Evolutionary conservation across 37 sponge, comb jelly and placozoan species (phyloP).

Genomic region (Crambe crambe): DNA sequence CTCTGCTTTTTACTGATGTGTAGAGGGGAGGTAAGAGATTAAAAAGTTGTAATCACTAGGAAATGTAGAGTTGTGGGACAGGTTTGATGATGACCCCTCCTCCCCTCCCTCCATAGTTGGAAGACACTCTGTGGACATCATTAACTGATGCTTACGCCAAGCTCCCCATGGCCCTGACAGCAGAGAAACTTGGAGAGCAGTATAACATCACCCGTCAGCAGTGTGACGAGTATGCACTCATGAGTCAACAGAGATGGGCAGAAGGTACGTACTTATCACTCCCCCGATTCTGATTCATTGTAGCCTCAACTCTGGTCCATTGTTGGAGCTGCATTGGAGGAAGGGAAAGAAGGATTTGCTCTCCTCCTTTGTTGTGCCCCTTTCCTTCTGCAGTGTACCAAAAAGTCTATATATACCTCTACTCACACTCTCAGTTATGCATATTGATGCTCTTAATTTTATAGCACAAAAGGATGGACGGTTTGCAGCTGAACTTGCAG

Average conservation of each 20-base stretch:
- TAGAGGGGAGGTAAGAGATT: no score
- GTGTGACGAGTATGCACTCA: constrained; percentile 90
- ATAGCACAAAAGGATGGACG: constrained; percentile 69
- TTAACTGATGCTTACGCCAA: constrained; percentile 83
- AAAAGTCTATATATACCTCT: no score
- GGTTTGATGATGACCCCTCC: no score
- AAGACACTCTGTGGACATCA: constrained; percentile 90
- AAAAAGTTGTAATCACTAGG: no score
- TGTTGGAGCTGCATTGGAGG: not conserved
- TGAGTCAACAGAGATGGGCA: constrained; percentile 86
- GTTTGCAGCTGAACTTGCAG: constrained; percentile 81
- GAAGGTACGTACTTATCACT: constrained; percentile 42
- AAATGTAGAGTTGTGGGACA: no score
- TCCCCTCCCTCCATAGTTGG: no score
- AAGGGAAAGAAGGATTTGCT: not conserved
- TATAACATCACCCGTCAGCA: constrained; percentile 84
- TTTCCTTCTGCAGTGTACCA: not conserved
- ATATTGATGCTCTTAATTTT: not conserved
- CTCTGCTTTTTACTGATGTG: no score
- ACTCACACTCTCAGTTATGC: no score
- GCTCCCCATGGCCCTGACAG: constrained; percentile 95
- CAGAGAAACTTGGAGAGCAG: constrained; percentile 93
- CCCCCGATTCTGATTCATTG: not conserved
- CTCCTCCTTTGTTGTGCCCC: not conserved
- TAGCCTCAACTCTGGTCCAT: not conserved